Evolutionary conservation across 2,113 vertebrate genomes (phyloP).

Genomic region (Myrmophylax atrothorax): DNA sequence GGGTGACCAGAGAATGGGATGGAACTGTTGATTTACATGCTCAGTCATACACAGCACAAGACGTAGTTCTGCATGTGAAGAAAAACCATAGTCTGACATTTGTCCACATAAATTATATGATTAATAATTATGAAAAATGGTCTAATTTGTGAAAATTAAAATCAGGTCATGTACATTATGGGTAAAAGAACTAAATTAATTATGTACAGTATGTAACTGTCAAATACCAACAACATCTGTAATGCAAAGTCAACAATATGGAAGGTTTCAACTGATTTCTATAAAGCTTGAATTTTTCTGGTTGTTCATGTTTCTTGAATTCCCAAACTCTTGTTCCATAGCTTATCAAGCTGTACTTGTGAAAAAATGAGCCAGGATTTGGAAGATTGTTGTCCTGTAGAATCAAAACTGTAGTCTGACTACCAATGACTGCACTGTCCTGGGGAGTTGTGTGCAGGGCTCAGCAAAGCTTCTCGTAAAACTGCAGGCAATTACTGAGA

Average conservation of each 20-base stretch:
- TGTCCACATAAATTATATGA: background rate
- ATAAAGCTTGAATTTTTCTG: background rate
- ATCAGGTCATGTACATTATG: background rate
- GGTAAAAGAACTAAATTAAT: slow-evolving; percentile 28
- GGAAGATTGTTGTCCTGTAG: background rate
- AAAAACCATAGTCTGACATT: background rate
- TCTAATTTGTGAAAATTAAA: slow-evolving; percentile 35
- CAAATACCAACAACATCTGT: background rate
- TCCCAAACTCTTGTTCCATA: background rate
- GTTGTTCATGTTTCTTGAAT: background rate
- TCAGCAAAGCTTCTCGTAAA: background rate
- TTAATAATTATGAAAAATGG: slow-evolving; percentile 44
- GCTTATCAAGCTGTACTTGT: background rate
- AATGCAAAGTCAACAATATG: background rate
- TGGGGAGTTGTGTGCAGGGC: background rate
- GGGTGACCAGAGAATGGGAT: background rate
- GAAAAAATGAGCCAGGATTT: background rate
- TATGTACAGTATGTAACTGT: slow-evolving; percentile 40
- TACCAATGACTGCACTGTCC: fast-evolving
- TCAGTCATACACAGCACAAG: background rate
- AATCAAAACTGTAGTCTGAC: background rate
- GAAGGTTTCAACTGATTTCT: background rate
- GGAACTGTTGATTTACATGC: fast-evolving
- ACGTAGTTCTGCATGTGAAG: background rate
- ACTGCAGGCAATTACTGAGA: background rate